Evolutionary conservation across 2,113 vertebrate species (phyloP), one percentile per base, ranked within the genome.

Genomic region (Cyrtonyx montezumae): DNA sequence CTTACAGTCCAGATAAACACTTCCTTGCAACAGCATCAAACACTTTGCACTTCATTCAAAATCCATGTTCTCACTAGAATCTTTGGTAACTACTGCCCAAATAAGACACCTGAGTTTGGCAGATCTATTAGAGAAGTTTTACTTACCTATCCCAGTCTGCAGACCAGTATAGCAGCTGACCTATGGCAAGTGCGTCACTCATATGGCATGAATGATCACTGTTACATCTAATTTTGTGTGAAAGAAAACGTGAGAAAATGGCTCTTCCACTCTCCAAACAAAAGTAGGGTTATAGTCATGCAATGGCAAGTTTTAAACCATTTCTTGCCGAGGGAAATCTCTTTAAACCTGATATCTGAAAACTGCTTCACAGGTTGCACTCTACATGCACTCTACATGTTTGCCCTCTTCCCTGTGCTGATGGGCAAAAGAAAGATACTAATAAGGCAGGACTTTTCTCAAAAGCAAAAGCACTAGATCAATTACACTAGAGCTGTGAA

Each of bases 151-250:
- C 17, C 22, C 40, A 26, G 23, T 9, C 46, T 53, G n/a, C n/a
- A 71, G 17, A 48, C 32, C 0, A 1, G 36, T 51, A 28, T 22
- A 65, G 63, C 71, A 66, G 6, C 28, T 71, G 11, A 11, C 75
- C 80, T 90, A 32, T 17, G 28, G 13, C 22, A 22, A 42, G 11
- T 12, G 42, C 6, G 18, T 59, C 11, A 15, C 28, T 62, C 15
- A 3, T 2, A 9, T 4, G 4, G 8, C 4, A 2, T 34, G 23
- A 84, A 28, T 19, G 8, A 55, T 3, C 12, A 22, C 11, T 26
- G 6, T 13, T 48, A n/a, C 40, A 45, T 46, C 22, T 70, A 28
- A 19, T 75, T 81, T 83, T 32, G 28, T 77, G 5, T 75, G n/a
- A 56, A 34, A 62, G 59, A 70, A 58, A 45, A 80, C 4, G 43